Conservation (phyloP, 2,113 vertebrate genomes). For the Petrocephalus microphthalmus region DNA sequence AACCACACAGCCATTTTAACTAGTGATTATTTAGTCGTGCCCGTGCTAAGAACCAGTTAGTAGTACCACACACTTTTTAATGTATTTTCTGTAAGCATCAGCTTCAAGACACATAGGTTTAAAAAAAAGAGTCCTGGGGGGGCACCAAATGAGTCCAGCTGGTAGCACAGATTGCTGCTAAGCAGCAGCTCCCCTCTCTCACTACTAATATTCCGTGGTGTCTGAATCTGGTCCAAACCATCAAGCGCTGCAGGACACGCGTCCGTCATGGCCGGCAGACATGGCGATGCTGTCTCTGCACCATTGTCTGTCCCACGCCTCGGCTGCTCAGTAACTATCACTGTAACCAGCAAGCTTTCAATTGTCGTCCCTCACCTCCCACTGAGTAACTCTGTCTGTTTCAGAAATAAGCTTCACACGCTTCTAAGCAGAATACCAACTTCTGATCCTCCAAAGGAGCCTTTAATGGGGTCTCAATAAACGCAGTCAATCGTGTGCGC, state of each 20-base stretch:
- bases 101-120: not conserved
- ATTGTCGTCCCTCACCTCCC: not conserved
- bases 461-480: too few relatives aligned
- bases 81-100: not conserved
- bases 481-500: too few relatives aligned
- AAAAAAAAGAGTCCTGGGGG: not conserved
- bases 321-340: not conserved
- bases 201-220: not conserved
- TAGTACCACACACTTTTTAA: not conserved
- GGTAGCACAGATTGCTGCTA: constrained; percentile 4
- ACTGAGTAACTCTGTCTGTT: not conserved
- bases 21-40: not conserved
- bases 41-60: not conserved
- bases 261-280: not conserved
- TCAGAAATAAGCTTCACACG: not conserved
- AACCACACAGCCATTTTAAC: not conserved
- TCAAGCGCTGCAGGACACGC: not conserved
- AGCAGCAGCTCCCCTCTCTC: not conserved
- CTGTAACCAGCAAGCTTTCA: not conserved
- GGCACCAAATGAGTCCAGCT: not conserved
- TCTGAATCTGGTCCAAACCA: not conserved
- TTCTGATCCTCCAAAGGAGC: not conserved
- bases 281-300: not conserved
- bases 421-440: not conserved
- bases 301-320: not conserved